These are phyloP conservation scores for Porites evermanni DNA, from an alignment of 92 coral and sea anemone species.

Conservation along the genomic window DNA sequence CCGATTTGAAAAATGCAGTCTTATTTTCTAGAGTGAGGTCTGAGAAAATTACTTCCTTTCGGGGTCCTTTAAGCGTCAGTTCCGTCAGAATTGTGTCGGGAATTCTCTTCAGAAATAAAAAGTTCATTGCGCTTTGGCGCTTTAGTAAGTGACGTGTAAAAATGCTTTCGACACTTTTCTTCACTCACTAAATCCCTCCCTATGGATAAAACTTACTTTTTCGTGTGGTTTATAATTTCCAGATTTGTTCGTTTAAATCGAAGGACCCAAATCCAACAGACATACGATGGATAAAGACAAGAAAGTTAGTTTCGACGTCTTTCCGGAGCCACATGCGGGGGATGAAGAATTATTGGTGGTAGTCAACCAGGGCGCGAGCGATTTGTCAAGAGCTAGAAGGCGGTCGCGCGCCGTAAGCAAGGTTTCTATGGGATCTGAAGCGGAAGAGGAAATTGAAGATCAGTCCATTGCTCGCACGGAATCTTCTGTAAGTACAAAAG, in stretches of 20 bases:
- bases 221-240: background rate
- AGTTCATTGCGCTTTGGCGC: no score
- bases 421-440: constrained; percentile 32
- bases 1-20: no score
- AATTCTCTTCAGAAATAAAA: no score
- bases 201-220: background rate
- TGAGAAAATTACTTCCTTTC: no score
- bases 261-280: background rate
- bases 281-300: background rate
- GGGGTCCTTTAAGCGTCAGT: no score
- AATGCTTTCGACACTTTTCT: no score
- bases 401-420: constrained; percentile 27
- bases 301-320: constrained; percentile 3
- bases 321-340: background rate
- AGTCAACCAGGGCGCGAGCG: background rate
- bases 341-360: background rate
- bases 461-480: background rate
- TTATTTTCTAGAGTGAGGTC: no score
- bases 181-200: no score
- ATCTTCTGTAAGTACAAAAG: constrained; percentile 3
- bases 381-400: background rate
- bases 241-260: background rate
- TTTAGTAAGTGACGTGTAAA: no score
- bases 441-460: background rate
- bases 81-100: no score